Evolutionary conservation across 2,113 vertebrate genomes (phyloP), one percentile per base, ranked within the genome.

Genomic region (Charadrius vociferus): DNA sequence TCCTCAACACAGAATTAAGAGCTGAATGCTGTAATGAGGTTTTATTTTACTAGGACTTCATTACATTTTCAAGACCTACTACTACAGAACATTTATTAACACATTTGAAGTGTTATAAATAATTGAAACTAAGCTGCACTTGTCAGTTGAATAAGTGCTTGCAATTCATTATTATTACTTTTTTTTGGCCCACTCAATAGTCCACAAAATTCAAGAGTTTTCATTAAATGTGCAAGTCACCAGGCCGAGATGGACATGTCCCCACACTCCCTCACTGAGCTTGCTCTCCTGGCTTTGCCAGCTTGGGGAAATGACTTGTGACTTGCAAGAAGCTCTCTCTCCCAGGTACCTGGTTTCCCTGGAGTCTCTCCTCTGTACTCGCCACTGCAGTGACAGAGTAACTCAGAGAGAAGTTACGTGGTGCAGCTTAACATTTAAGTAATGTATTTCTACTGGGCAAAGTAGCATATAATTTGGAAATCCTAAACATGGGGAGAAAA

Each of bases 51-150:
- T 59, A 92, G 75, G 49, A 59, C 74, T 89, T 95, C 81, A 95
- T 95, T 93, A 94, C 53, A 56, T 90, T 95, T 95, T 95, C 86
- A 90, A 90, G 94, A 61, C 61, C 29, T 41, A 27, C 55, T 84
- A 78, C 75, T 94, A 80, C 74, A 92, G 91, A 87, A 94, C 85
- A 93, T 89, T 81, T 96, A 96, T 96, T 95, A 91, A 80, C 53
- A 90, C 37, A 78, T 96, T 94, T 89, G 55, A 93, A 92, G 80
- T 47, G 61, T 65, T 91, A 94, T 93, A 92, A 97, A 96, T 95
- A 96, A 95, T 95, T 93, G 88, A 95, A 94, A 88, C 45, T 90
- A 87, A 91, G 59, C 82, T 89, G 55, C 41, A 34, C 3, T 61
- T 95, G 62, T 80, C 79, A 89, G 45, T 37, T 74, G 86, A 95